A percentile compares a stretch with the other conserved stretches of the same genome.
Evolutionary conservation across 2,113 vertebrate species (phyloP).

Genomic region (Notiomystis cincta): DNA sequence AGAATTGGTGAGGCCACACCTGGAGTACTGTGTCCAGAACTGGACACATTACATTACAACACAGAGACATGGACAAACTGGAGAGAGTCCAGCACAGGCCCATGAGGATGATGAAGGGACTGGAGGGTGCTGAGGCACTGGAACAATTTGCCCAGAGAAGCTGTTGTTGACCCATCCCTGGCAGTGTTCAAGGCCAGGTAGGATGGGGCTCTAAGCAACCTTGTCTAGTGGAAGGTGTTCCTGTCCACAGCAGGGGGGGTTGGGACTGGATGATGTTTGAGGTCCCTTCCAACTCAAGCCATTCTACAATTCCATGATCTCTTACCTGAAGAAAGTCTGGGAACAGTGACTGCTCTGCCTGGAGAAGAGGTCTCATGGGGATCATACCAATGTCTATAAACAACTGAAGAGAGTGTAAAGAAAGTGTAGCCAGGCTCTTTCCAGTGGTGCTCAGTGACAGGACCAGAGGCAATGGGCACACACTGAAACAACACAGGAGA

Average conservation of each 20-base stretch:
- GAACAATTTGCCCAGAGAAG: background rate
- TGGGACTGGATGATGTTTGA: background rate
- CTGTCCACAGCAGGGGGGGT: accelerated
- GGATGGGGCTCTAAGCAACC: background rate
- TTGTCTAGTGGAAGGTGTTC: background rate
- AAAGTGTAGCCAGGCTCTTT: background rate
- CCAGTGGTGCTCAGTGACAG: background rate
- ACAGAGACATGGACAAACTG: background rate
- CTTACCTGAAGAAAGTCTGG: background rate
- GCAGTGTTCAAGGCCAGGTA: background rate
- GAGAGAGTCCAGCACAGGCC: background rate
- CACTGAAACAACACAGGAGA: background rate
- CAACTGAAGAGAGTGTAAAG: background rate
- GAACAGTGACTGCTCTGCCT: background rate
- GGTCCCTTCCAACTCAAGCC: background rate
- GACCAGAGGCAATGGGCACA: background rate
- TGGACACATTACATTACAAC: background rate
- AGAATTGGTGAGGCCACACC: background rate
- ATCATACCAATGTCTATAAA: background rate
- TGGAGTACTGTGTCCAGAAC: background rate
- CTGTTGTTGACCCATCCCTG: background rate
- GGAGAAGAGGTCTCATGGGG: background rate
- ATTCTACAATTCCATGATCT: background rate
- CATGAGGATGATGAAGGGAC: background rate
- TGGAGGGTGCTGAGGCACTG: background rate